A percentile compares a stretch with the other conserved stretches of the same genome.
Evolutionary conservation across 1,140 invertebrate species (phyloP).

Genomic region (Drosophila parvula): DNA sequence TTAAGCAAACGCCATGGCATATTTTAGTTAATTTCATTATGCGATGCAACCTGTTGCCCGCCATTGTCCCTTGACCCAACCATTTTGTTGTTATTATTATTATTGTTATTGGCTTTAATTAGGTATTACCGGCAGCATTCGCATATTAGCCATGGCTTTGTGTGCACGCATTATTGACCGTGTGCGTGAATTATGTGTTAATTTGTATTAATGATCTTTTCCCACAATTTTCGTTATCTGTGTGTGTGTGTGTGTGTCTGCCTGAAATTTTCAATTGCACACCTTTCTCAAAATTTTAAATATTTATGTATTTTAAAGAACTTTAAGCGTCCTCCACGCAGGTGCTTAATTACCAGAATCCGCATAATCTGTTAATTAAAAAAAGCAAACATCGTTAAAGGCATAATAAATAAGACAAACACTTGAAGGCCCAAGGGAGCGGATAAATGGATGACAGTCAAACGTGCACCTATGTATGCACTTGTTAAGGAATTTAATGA

Average conservation of each 20-base stretch:
- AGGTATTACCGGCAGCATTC: slow-evolving; percentile 74
- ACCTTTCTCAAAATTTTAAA: not conserved
- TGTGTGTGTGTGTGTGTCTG: not conserved
- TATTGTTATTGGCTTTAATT: slow-evolving; percentile 78
- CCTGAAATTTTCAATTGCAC: slow-evolving; percentile 45
- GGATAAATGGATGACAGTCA: slow-evolving; percentile 53
- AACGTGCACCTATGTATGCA: slow-evolving; percentile 27
- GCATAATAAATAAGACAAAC: slow-evolving; percentile 60
- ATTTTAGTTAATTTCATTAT: slow-evolving; percentile 82
- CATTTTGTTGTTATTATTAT: slow-evolving; percentile 53
- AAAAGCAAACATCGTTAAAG: slow-evolving; percentile 55
- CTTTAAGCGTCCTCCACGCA: slow-evolving; percentile 25
- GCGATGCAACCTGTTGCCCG: slow-evolving; percentile 37
- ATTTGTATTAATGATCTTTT: slow-evolving; percentile 67
- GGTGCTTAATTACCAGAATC: slow-evolving; percentile 48
- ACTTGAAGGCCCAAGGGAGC: slow-evolving; percentile 39
- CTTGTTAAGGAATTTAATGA: slow-evolving; percentile 23
- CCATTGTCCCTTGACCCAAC: slow-evolving; percentile 25
- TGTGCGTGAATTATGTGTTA: slow-evolving; percentile 68
- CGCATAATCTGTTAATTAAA: slow-evolving; percentile 73
- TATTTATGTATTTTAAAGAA: slow-evolving; percentile 23
- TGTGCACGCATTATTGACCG: slow-evolving; percentile 54
- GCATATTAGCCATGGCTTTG: slow-evolving; percentile 71
- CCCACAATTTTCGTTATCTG: not conserved
- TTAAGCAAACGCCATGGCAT: slow-evolving; percentile 72